phyloP scores from a whole-genome alignment of 2,113 vertebrate genomes.

The Rhodinocichla rosea region DNA sequence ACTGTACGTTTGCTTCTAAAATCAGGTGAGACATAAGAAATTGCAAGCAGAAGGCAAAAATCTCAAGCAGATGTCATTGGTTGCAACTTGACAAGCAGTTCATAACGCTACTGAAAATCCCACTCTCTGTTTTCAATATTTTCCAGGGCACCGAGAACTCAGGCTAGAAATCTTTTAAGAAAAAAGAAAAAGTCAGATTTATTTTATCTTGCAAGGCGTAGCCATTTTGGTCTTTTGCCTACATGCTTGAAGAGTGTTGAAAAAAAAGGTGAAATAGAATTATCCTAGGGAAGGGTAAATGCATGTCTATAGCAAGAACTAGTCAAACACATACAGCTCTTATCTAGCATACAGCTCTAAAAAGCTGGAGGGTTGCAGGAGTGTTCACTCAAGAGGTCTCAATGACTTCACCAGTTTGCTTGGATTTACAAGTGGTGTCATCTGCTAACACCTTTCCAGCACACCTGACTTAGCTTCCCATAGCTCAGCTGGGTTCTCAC shows the following conservation, averaged over 20 bases:
- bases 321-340: neutral
- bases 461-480: neutral
- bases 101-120: neutral
- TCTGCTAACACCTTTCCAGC: neutral
- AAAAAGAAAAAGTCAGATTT: neutral
- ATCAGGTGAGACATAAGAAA: neutral
- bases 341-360: neutral
- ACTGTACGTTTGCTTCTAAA: neutral
- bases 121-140: neutral
- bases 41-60: neutral
- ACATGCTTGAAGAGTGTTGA: slow-evolving; percentile 16
- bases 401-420: slow-evolving; percentile 21
- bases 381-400: neutral
- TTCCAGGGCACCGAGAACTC: neutral
- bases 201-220: neutral
- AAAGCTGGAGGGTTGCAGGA: neutral
- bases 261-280: neutral
- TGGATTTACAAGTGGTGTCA: neutral
- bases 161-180: neutral
- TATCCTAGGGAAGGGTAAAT: neutral
- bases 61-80: neutral
- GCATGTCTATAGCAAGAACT: neutral
- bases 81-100: neutral
- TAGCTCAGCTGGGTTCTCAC: neutral
- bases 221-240: neutral